Base-by-base conservation (phyloP, 2,888 invertebrate genomes). In the Sepiola atlantica region DNA sequence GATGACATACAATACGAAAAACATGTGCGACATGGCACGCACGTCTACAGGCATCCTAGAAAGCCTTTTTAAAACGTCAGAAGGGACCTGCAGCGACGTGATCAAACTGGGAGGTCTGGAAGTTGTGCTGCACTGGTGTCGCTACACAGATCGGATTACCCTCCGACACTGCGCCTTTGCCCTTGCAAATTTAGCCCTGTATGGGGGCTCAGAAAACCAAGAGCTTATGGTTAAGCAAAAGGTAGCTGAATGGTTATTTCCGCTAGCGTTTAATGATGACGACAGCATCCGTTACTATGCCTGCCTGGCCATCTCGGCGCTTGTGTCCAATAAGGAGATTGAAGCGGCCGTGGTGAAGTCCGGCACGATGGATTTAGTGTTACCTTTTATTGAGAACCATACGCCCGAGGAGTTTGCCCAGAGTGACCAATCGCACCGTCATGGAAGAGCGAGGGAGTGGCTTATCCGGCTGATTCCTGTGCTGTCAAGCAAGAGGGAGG, bases 271-370 rank as follows among this genome's bases (percentile, higher is more conserved):
- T 97, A 99, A 99, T 97, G 98, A 98, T 96, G 99, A 99, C 97
- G 99, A 99, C 97, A 99, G 97, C 94, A 96, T 97, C 20, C 96
- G 97, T 3, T 99, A 99, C 97, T 99, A 99, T 97, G 99, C 99
- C 24, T 99, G 99, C 97, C 98, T 99, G 96, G 99, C 99, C 57
- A 99, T 99, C 95, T 99, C 99, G 14, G 99, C 99, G 55, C 98
- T 99, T 95, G 99, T 99, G 54, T 99, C 99, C 21, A 99, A 99
- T 97, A 99, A 99, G 96, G 99, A 99, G 98, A 99, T 99, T 96
- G 99, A 99, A 98, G 99, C 99, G 0, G 99, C 99, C 77, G 99
- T 99, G 0, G 98, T 99, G 54, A 98, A 99, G 97, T 99, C 99
- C 0, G 99, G 99, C n/a, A 99, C 99, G 1, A 97, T 99, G 96